Base-by-base conservation (phyloP, 2,113 vertebrate genomes). In the Ochotona princeps region DNA sequence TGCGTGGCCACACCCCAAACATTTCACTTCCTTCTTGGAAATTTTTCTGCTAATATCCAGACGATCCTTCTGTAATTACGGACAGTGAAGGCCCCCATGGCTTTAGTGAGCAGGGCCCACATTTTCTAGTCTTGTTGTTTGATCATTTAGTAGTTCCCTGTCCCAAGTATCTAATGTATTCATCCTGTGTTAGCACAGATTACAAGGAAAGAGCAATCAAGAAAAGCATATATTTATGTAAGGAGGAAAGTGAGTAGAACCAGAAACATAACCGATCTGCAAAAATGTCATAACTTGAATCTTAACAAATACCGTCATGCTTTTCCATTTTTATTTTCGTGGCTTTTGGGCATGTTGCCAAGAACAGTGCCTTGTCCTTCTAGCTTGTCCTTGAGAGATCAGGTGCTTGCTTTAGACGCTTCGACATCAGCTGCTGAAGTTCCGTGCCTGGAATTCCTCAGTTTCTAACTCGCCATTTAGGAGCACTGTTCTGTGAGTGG, bases 371-470 rank as follows among this genome's bases (percentile, higher is more conserved):
- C 21, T 20, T 82, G 4, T n/a, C 54, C 7, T 38, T 18, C 38
- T 25, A 67, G 83, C 91, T 66, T 89, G 60, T 13, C 44, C 32
- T 76, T 75, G 72, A 90, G 72, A 85, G 85, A 87, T 25, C 60
- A 79, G 30, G 8, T 67, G 69, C 69, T 92, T 83, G 47, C 7
- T 66, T 69, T 76, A 73, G 80, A 82, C 57, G 80, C 63, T 81
- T 60, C 26, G 49, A 25, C 82, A 57, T 81, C 76, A 83, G 28
- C 76, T 65, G 20, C 26, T 47, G 25, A 79, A 10, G 82, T 69
- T 60, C 60, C 63, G 14, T 54, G 32, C 79, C 63, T 80, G 3
- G 83, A 78, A 66, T 84, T 87, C 74, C 65, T 73, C 38, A 44
- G n/a, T 14, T 7, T 44, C 21, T 23, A 57, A 21, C 17, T 86